phyloP scores from a whole-genome alignment of 2,797 vertebrate genomes.

The Arvicola amphibius region DNA sequence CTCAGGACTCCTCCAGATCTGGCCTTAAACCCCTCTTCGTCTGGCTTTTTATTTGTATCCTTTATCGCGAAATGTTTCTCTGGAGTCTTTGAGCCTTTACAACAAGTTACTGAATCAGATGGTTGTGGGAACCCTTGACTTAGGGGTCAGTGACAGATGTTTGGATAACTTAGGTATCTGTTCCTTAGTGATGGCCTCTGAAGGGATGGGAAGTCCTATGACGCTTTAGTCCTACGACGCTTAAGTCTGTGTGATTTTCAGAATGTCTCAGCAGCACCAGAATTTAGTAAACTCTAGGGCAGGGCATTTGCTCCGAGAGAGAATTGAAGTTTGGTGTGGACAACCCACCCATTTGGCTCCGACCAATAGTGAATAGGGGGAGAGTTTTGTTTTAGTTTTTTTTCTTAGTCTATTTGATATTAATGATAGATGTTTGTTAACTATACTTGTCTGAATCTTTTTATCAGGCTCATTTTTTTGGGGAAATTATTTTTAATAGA shows the following conservation, averaged over 20 bases:
- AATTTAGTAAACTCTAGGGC: neutral
- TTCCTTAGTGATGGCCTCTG: neutral
- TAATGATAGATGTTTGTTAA: neutral
- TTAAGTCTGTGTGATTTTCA: neutral
- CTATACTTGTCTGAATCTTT: constrained; percentile 14
- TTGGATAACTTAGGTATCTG: neutral
- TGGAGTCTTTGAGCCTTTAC: neutral
- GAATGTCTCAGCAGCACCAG: neutral
- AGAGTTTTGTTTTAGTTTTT: neutral
- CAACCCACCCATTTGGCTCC: neutral
- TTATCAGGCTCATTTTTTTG: neutral
- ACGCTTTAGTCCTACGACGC: neutral
- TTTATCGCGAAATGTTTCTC: neutral
- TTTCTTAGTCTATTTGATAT: neutral
- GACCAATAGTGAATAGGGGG: neutral
- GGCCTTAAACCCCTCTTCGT: neutral
- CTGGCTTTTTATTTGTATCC: neutral
- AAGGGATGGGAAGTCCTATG: neutral
- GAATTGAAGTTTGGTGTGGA: neutral
- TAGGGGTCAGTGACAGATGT: neutral
- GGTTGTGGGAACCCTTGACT: neutral
- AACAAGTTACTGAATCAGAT: neutral
- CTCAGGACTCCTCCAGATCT: neutral
- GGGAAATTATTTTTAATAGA: neutral
- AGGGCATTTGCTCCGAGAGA: neutral